These are phyloP conservation scores for Thalassarche chlororhynchos DNA, from an alignment of 2,113 vertebrate genomes.

Conservation along the genomic window DNA sequence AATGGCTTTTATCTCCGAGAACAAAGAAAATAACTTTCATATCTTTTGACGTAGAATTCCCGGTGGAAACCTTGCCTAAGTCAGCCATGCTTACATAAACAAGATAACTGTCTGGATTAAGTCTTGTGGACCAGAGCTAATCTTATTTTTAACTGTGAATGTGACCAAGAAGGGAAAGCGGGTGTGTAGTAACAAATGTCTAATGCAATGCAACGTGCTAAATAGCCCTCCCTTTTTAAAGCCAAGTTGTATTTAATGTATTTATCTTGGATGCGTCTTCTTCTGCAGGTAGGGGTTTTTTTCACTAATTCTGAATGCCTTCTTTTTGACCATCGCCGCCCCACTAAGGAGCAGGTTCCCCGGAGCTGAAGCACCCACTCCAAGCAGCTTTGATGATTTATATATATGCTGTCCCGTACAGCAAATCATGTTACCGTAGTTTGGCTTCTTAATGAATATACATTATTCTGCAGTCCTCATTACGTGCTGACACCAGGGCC, in stretches of 20 bases:
- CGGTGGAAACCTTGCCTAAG: slow-evolving; percentile 40
- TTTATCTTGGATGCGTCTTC: neutral
- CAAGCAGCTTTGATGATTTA: neutral
- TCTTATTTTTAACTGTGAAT: slow-evolving; percentile 64
- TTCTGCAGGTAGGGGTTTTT: neutral
- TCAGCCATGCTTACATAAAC: slow-evolving; percentile 35
- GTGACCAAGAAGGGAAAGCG: slow-evolving; percentile 22
- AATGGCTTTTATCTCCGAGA: slow-evolving; percentile 57
- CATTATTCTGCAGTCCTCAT: neutral
- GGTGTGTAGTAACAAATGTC: neutral
- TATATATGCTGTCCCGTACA: neutral
- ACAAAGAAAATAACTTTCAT: slow-evolving; percentile 67
- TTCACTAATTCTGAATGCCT: neutral
- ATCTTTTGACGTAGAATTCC: slow-evolving; percentile 52
- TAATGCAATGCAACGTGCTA: neutral
- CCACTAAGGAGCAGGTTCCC: slow-evolving; percentile 12
- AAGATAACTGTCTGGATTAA: slow-evolving; percentile 64
- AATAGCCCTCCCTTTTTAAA: neutral
- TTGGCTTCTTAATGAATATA: neutral
- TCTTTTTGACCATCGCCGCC: neutral
- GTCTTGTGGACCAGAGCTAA: slow-evolving; percentile 45
- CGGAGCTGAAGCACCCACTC: neutral
- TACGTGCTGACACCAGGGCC: neutral
- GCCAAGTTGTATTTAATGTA: neutral
- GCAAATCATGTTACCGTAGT: neutral